Conservation (phyloP, 2,113 vertebrate genomes). For the Rhodinocichla rosea region DNA sequence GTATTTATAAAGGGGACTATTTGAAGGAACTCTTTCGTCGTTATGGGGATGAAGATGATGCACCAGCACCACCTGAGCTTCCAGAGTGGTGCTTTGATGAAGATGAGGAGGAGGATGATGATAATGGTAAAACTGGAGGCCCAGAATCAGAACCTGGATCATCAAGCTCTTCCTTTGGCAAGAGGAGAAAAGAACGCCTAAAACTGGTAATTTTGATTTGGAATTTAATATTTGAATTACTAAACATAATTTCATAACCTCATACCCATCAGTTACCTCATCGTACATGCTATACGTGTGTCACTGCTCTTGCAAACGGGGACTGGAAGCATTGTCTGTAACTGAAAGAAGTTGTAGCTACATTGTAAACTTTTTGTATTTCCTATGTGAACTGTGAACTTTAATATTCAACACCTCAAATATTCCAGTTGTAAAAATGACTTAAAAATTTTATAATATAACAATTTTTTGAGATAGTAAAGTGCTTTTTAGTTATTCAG, state of each 20-base stretch:
- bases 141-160: constrained; percentile 92
- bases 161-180: constrained; percentile 82
- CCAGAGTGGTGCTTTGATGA: constrained; percentile 98
- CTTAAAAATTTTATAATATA: background rate
- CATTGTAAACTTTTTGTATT: background rate
- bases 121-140: constrained; percentile 70
- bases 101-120: constrained; percentile 84
- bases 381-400: background rate
- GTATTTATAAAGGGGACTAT: constrained; percentile 98
- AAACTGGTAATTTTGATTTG: constrained; percentile 83
- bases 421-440: background rate
- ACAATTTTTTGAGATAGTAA: background rate
- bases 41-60: constrained; percentile 90
- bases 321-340: background rate
- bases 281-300: accelerated
- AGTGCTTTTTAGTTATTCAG: background rate
- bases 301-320: background rate
- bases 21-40: constrained; percentile 96
- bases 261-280: background rate
- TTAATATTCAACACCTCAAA: background rate
- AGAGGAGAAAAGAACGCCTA: constrained; percentile 91
- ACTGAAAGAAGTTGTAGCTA: background rate
- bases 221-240: background rate
- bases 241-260: background rate
- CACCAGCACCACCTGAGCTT: constrained; percentile 85